A percentile compares a stretch with the other conserved stretches of the same genome.
phyloP scores from a whole-genome alignment of 2,113 vertebrate genomes.

The Limanda limanda region DNA sequence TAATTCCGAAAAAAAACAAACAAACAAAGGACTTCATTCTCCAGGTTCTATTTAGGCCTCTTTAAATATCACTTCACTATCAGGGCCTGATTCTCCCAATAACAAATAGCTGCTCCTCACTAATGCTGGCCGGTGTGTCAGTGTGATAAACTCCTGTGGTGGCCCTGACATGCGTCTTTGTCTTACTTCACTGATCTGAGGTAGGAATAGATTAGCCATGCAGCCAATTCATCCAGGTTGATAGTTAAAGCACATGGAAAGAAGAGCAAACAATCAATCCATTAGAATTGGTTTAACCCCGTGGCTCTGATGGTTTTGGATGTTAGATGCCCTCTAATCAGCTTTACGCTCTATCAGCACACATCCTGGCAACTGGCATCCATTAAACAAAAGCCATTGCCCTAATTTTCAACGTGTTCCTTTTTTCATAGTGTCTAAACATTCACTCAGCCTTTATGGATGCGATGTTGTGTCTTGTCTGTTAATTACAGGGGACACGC shows the following conservation, averaged over 20 bases:
- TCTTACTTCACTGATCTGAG: constrained; percentile 51
- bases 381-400: constrained; percentile 54
- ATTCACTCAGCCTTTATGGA: constrained; percentile 38
- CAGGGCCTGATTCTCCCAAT: neutral
- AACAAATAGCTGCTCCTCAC: constrained; percentile 54
- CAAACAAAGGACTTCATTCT: neutral
- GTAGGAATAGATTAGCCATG: constrained; percentile 62
- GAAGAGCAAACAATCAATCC: constrained; percentile 65
- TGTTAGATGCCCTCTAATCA: constrained; percentile 64
- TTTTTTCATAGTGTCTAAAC: constrained; percentile 9
- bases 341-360: constrained; percentile 51
- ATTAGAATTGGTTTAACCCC: constrained; percentile 55
- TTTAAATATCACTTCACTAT: constrained; percentile 9
- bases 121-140: constrained; percentile 45
- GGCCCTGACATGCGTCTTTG: constrained; percentile 54
- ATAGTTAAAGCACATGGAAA: constrained; percentile 61
- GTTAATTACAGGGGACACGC: constrained; percentile 40
- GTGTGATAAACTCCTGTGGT: constrained; percentile 60
- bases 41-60: neutral
- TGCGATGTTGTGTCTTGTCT: constrained; percentile 38
- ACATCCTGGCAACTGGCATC: constrained; percentile 37
- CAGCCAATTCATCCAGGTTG: constrained; percentile 67
- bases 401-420: constrained; percentile 24
- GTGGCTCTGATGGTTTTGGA: constrained; percentile 61
- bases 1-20: no score